Evolutionary conservation across 2,888 invertebrate genomes (phyloP), one percentile per base, ranked within the genome.

Genomic region (Incurvaria masculella): DNA sequence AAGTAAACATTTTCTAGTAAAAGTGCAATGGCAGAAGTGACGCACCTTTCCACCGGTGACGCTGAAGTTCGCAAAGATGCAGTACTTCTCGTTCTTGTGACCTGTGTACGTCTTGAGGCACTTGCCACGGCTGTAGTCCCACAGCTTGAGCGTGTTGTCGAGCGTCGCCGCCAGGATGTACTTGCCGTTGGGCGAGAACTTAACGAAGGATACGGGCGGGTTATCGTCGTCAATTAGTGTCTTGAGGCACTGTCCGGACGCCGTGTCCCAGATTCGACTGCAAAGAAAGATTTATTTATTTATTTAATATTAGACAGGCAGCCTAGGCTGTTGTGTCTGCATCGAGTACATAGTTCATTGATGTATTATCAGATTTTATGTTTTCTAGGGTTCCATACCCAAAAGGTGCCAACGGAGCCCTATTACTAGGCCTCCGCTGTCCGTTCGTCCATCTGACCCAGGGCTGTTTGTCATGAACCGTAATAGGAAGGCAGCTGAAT

Each of bases 131-230:
- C 94, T 94, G 73, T 98, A 99, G 74, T 99, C 99, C 99, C 99
- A 99, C 49, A 99, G 76, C 71, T 99, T 99, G 17, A 99, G 82
- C 1, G 97, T 97, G 71, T 97, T 98, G 73, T 99, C 99, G 49
- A 99, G 74, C 0, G 99, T 99, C 8, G 98, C 98, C 16, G 98
- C 97, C 55, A 99, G 79, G 54, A 99, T 98, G 64, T 99, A 99
- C 76, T 99, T 99, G 60, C 99, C 99, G 72, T 99, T 99, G 0
- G 99, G 99, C 44, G 98, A 99, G 76, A 99, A 99, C 71, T 99
- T 99, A 0, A 98, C 99, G 76, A 98, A 99, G 6, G 99, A 98
- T 10, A 99, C 99, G 0, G 99, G 99, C 10, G 98, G 98, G 76
- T 99, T 99, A 65, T 99, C 98, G 66, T 99, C 97, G 66, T 99